Evolutionary conservation across 2,888 invertebrate species (phyloP).

Genomic region (Schizaphis graminum): DNA sequence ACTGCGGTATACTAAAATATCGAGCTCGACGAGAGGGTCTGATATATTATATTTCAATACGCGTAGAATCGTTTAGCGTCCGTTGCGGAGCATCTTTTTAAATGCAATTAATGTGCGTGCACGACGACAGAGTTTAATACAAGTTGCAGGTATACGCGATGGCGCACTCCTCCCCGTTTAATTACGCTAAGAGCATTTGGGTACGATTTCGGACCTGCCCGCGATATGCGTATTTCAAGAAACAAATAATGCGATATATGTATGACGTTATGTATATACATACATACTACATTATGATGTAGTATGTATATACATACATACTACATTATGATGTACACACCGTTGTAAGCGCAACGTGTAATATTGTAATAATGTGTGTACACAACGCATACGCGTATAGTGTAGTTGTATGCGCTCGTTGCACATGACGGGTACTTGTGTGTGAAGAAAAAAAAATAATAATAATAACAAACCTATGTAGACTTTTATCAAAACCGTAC

Average conservation of each 20-base stretch:
- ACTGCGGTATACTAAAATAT: no score
- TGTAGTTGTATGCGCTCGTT: not conserved
- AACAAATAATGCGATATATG: not conserved
- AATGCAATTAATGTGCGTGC: not conserved
- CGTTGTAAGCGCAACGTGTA: not conserved
- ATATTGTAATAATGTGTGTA: not conserved
- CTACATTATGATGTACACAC: not conserved
- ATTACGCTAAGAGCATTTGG: not conserved
- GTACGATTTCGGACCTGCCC: not conserved
- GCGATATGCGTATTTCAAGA: not conserved
- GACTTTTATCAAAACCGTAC: conserved; percentile 9
- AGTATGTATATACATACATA: no score
- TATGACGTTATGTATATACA: not conserved
- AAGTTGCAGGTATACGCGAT: not conserved
- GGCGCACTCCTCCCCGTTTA: not conserved
- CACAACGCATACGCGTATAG: not conserved
- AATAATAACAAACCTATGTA: not conserved
- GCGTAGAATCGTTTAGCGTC: not conserved
- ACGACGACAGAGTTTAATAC: not conserved
- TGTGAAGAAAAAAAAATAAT: not conserved
- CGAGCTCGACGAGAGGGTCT: not conserved
- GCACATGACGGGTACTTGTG: not conserved
- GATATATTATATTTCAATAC: not conserved
- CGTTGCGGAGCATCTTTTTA: not conserved
- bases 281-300: no score